A percentile compares a stretch with the other conserved stretches of the same genome.
Evolutionary conservation across 2,797 vertebrate species (phyloP).

Genomic region (Chelidonichthys spinosus): DNA sequence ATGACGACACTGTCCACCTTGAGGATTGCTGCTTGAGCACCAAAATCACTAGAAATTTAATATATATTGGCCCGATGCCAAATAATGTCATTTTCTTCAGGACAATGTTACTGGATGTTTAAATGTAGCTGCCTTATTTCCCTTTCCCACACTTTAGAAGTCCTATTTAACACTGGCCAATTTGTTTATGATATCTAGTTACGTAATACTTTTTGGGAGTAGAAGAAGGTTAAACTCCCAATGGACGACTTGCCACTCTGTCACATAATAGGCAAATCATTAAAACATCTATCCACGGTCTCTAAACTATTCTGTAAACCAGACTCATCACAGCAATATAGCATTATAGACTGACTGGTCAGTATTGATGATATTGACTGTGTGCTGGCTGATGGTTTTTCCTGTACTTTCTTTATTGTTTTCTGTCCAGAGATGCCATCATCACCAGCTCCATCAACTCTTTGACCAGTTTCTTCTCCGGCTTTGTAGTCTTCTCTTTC

Average conservation of each 20-base stretch:
- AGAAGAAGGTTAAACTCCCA: neutral
- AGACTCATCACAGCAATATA: neutral
- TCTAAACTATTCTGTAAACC: neutral
- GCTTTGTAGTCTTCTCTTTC: constrained; percentile 95
- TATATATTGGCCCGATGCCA: neutral
- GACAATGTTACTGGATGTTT: neutral
- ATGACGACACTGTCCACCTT: constrained; percentile 16
- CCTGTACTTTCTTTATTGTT: neutral
- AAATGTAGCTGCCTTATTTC: neutral
- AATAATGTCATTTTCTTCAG: neutral
- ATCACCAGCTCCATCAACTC: constrained; percentile 95
- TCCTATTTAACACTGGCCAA: neutral
- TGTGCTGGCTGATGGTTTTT: neutral
- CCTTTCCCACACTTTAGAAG: neutral
- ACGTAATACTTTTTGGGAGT: neutral
- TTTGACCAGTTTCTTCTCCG: constrained; percentile 94
- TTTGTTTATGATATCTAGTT: neutral
- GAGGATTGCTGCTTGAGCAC: constrained; percentile 21
- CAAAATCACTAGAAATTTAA: neutral
- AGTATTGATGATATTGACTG: constrained; percentile 15
- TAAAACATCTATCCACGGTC: neutral
- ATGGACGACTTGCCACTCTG: neutral
- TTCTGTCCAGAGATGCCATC: constrained; percentile 87
- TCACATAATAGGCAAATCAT: constrained; percentile 7
- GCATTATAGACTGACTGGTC: neutral